A percentile compares a stretch with the other conserved stretches of the same genome.
Evolutionary conservation across 2,797 vertebrate genomes (phyloP).

Genomic region (Okamejei kenojei): DNA sequence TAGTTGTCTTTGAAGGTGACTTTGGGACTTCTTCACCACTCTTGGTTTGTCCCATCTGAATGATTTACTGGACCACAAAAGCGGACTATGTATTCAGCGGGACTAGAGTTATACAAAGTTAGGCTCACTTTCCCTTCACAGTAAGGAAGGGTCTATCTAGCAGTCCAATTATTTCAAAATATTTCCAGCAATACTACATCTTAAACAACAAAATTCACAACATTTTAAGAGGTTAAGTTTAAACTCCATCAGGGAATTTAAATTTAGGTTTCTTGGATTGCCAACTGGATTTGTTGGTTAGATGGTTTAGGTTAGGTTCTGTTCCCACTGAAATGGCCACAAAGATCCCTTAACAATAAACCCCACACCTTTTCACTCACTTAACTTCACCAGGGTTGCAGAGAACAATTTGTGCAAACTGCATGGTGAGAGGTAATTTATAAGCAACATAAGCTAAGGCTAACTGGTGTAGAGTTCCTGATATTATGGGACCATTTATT

Average conservation of each 20-base stretch:
- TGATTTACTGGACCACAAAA: neutral
- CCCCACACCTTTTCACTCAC: neutral
- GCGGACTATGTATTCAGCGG: neutral
- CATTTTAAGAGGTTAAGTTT: neutral
- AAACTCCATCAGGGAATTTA: neutral
- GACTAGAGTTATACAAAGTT: neutral
- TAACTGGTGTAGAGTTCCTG: neutral
- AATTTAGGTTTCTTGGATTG: neutral
- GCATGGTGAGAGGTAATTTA: neutral
- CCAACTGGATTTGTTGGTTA: too few species aligned
- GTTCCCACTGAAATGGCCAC: neutral
- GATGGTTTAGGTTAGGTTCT: too few species aligned
- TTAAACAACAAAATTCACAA: neutral
- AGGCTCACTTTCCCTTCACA: neutral
- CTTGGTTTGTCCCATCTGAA: neutral
- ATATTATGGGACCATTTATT: neutral
- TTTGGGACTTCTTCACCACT: neutral
- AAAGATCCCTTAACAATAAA: neutral
- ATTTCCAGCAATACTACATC: neutral
- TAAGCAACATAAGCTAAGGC: neutral
- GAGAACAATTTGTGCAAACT: neutral
- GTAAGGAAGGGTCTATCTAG: neutral
- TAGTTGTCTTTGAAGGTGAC: neutral
- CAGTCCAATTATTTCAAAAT: neutral
- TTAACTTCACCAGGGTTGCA: neutral